phyloP scores from a whole-genome alignment of 2,797 vertebrate species.

The Margarornis squamiger region DNA sequence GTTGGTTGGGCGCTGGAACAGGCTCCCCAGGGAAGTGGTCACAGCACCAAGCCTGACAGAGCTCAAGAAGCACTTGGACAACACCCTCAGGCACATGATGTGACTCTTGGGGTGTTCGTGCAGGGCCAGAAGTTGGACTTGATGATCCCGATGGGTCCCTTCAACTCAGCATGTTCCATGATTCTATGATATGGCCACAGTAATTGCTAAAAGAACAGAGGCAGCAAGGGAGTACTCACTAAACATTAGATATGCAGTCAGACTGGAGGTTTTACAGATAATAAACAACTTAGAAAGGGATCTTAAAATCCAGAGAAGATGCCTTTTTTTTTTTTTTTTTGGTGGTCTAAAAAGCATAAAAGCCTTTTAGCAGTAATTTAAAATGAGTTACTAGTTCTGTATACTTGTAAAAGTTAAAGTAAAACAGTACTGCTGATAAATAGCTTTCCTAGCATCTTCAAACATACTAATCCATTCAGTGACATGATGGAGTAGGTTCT shows the following conservation, averaged over 20 bases:
- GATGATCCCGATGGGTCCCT: not conserved
- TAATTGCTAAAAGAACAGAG: not conserved
- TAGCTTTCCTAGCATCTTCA: not conserved
- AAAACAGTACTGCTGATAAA: not conserved
- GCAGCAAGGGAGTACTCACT: not conserved
- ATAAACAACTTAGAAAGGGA: not conserved
- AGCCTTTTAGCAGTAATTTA: not conserved
- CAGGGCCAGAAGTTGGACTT: too few species aligned
- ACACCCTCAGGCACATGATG: not conserved
- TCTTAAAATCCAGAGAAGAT: not conserved
- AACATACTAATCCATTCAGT: not conserved
- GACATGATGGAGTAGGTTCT: not conserved
- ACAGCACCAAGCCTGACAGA: not conserved
- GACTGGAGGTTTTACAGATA: not conserved
- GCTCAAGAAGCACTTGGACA: fast-evolving
- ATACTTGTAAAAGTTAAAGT: not conserved
- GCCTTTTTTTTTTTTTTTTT: not conserved
- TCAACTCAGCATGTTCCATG: not conserved
- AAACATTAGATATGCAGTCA: not conserved
- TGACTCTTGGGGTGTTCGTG: not conserved
- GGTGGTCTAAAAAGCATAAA: not conserved
- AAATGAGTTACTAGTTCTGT: not conserved
- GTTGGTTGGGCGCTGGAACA: not conserved
- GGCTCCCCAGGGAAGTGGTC: not conserved
- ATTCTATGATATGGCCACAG: not conserved